Percentiles rank a stretch among this genome's conserved stretches.
Evolutionary conservation across 2,888 invertebrate species (phyloP).

Genomic region (Rutpela maculata): DNA sequence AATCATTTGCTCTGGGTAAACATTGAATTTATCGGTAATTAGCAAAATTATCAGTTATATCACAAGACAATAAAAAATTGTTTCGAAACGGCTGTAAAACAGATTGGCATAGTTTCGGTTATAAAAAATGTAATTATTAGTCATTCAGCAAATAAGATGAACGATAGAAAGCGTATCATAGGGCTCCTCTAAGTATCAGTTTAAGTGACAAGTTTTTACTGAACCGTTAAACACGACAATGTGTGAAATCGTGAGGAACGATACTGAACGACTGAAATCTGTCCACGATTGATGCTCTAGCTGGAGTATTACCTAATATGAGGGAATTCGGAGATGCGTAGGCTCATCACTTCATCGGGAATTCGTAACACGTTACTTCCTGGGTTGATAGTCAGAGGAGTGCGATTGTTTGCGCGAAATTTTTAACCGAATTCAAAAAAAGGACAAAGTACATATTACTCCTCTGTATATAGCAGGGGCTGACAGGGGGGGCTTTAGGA

Average conservation of each 20-base stretch:
- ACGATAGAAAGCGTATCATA: not conserved
- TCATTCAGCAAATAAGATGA: not conserved
- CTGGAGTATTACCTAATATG: not conserved
- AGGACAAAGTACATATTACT: too few species aligned
- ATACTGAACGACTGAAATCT: not conserved
- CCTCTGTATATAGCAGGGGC: too few species aligned
- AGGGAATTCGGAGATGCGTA: too few species aligned
- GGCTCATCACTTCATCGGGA: too few species aligned
- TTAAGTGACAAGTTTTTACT: not conserved
- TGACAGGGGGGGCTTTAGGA: too few species aligned
- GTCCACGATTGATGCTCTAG: not conserved
- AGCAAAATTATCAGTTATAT: conserved; percentile 4
- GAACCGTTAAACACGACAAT: not conserved
- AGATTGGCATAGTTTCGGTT: not conserved
- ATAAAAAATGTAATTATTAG: not conserved
- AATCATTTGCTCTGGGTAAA: not conserved
- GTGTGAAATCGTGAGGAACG: too few species aligned
- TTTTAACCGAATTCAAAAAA: too few species aligned
- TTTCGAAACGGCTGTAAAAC: not conserved
- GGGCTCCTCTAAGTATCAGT: not conserved
- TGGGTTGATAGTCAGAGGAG: too few species aligned
- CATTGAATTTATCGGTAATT: not conserved
- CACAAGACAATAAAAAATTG: not conserved
- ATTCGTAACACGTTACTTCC: too few species aligned
- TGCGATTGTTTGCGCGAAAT: too few species aligned